Conservation (phyloP, 2,888 invertebrate genomes). For the Esperia sulphurella region DNA sequence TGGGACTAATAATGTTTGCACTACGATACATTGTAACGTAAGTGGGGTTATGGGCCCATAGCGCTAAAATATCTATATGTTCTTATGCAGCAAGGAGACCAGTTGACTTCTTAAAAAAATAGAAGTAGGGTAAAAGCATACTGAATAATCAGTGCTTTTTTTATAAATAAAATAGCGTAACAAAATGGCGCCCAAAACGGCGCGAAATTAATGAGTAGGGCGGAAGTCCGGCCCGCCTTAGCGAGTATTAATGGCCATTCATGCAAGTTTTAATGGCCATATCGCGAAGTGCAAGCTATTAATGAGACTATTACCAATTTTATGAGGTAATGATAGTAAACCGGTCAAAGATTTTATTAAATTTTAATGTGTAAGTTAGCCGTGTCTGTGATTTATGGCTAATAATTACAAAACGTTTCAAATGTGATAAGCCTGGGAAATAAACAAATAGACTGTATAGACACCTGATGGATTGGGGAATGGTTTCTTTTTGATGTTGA, state of each 20-base stretch:
- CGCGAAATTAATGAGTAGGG: slow-evolving; percentile 15
- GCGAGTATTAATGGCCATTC: slow-evolving; percentile 7
- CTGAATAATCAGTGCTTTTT: no score
- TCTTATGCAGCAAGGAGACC: neutral
- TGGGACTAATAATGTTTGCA: slow-evolving; percentile 14
- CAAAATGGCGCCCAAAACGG: slow-evolving; percentile 13
- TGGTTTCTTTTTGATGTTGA: no score
- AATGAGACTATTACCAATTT: neutral
- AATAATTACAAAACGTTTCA: no score
- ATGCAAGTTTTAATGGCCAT: neutral
- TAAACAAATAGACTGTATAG: no score
- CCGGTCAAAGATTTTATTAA: neutral
- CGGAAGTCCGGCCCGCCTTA: slow-evolving; percentile 12
- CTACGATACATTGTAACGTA: neutral
- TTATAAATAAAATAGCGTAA: neutral
- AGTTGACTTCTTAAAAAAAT: neutral
- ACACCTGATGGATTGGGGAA: no score
- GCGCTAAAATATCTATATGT: no score
- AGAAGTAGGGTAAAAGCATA: no score
- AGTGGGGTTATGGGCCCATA: neutral
- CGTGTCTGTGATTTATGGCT: no score
- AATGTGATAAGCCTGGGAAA: no score
- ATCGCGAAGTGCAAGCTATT: neutral
- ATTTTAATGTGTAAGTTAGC: no score
- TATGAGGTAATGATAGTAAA: neutral